Percentiles rank a stretch among this genome's conserved stretches.
Conservation (phyloP, 2,113 vertebrate genomes). For the Lathamus discolor region DNA sequence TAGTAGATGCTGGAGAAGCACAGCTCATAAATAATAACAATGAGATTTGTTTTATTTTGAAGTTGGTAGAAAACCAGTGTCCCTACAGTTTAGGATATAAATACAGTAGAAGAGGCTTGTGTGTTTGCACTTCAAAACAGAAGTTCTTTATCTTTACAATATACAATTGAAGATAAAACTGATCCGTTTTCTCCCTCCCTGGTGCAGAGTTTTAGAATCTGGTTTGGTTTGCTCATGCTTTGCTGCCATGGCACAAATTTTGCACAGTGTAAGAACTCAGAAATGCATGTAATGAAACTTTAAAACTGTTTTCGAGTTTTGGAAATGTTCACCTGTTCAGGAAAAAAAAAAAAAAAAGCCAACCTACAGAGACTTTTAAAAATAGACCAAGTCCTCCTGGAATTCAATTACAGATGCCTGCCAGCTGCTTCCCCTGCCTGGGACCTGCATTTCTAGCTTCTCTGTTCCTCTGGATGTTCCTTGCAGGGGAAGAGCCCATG, state of each 20-base stretch:
- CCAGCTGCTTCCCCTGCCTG: constrained; percentile 54
- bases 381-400: constrained; percentile 51
- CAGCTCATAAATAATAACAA: neutral
- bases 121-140: neutral
- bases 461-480: constrained; percentile 47
- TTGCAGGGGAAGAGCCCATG: neutral
- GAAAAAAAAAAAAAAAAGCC: neutral
- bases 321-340: constrained; percentile 20
- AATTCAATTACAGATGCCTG: constrained; percentile 66
- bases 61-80: neutral
- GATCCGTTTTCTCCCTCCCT: neutral
- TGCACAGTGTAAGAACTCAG: neutral
- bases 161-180: neutral
- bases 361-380: constrained; percentile 53
- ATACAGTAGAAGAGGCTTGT: neutral
- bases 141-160: neutral
- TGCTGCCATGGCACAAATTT: neutral
- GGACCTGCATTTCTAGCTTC: neutral
- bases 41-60: neutral
- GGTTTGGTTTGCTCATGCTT: neutral
- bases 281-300: neutral
- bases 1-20: neutral
- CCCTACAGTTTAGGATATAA: neutral
- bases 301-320: constrained; percentile 1
- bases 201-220: neutral